These are phyloP conservation scores for Campoletis sonorensis DNA, from an alignment of 1,140 invertebrate genomes.

Conservation along the genomic window DNA sequence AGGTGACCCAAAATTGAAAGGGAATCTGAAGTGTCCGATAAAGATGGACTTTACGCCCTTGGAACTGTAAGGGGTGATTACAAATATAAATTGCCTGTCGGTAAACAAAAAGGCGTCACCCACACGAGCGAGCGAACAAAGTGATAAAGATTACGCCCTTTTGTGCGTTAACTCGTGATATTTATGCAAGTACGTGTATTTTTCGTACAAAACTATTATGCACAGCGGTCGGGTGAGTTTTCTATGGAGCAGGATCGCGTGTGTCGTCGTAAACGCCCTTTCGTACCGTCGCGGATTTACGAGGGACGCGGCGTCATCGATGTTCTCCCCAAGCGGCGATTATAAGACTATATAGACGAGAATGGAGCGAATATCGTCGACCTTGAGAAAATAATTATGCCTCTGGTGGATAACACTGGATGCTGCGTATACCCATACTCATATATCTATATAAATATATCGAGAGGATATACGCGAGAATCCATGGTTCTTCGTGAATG, in stretches of 20 bases:
- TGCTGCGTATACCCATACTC: not conserved
- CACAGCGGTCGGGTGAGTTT: slow-evolving; percentile 15
- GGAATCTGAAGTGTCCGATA: too few relatives aligned
- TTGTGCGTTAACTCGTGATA: not conserved
- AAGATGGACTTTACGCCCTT: too few relatives aligned
- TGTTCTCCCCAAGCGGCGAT: slow-evolving; percentile 34
- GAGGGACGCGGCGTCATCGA: slow-evolving; percentile 37
- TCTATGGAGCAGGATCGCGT: slow-evolving; percentile 37
- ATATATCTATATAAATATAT: too few relatives aligned
- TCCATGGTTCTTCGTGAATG: not conserved
- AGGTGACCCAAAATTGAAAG: too few relatives aligned
- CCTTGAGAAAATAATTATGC: slow-evolving; percentile 48
- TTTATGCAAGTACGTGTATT: not conserved
- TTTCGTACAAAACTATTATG: not conserved
- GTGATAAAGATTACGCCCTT: not conserved
- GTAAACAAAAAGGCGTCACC: too few relatives aligned
- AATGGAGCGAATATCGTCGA: slow-evolving; percentile 26
- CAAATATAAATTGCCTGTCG: too few relatives aligned
- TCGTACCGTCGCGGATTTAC: slow-evolving; percentile 47
- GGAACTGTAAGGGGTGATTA: too few relatives aligned
- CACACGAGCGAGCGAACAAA: too few relatives aligned
- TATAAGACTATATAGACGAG: slow-evolving; percentile 30
- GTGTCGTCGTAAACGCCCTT: slow-evolving; percentile 51
- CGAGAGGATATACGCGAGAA: not conserved
- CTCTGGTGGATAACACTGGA: not conserved